Percentiles rank a stretch among this genome's conserved stretches.
Conservation (phyloP, 2,113 vertebrate species). For the Indicator maculatus region DNA sequence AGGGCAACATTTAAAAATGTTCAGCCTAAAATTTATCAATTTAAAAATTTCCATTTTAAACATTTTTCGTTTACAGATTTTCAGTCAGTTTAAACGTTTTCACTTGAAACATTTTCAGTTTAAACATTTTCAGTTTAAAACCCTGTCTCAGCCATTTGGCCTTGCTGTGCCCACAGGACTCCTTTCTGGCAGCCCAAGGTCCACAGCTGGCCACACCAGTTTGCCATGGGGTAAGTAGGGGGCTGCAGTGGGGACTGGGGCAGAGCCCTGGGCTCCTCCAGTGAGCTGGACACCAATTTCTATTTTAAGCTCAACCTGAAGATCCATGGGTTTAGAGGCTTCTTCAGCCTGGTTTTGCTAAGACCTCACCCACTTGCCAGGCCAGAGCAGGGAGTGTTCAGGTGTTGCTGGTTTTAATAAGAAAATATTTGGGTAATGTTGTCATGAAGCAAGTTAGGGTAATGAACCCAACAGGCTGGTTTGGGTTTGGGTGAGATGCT, state of each 20-base stretch:
- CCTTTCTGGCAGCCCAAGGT: neutral
- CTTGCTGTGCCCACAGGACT: neutral
- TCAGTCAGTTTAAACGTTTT: too few species aligned
- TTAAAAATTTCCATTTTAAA: too few species aligned
- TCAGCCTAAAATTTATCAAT: too few species aligned
- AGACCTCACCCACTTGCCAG: neutral
- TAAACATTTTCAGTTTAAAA: too few species aligned
- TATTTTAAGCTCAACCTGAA: neutral
- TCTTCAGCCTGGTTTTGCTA: neutral
- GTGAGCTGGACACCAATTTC: neutral
- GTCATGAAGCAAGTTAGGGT: neutral
- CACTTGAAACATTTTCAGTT: too few species aligned
- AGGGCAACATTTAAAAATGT: too few species aligned
- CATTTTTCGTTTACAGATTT: too few species aligned
- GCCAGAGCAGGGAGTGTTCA: neutral
- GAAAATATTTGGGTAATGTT: constrained; percentile 26
- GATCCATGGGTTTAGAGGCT: neutral
- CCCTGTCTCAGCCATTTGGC: neutral
- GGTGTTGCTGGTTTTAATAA: neutral
- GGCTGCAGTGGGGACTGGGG: neutral
- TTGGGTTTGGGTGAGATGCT: neutral
- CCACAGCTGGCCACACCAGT: neutral
- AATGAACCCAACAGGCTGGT: neutral
- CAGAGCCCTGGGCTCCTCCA: neutral
- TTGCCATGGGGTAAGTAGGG: neutral